These are phyloP conservation scores for Lepus townsendii DNA, from an alignment of 2,797 vertebrate genomes.

Conservation along the genomic window DNA sequence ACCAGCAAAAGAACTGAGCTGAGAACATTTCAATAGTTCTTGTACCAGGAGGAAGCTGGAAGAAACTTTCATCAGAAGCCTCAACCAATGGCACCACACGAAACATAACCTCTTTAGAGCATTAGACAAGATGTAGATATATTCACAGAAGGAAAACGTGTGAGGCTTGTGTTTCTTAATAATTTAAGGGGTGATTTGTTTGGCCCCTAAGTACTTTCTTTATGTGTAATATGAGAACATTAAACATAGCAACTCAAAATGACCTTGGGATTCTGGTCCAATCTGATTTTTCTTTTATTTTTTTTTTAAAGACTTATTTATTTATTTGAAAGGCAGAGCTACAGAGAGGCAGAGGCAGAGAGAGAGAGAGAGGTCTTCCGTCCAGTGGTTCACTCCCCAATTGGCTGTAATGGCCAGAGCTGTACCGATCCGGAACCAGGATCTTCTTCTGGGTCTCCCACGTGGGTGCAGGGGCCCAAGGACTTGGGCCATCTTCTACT, in stretches of 20 bases:
- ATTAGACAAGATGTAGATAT: not conserved
- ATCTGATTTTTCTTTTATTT: not conserved
- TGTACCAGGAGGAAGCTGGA: not conserved
- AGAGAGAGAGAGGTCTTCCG: too few relatives aligned
- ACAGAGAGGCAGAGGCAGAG: too few relatives aligned
- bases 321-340: too few relatives aligned
- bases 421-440: too few relatives aligned
- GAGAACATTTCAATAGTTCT: not conserved
- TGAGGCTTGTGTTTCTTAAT: not conserved
- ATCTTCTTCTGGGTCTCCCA: too few relatives aligned
- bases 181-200: not conserved
- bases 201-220: not conserved
- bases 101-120: accelerated
- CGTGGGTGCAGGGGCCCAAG: too few relatives aligned
- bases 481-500: too few relatives aligned
- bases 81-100: not conserved
- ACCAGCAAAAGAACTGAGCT: not conserved
- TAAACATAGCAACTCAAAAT: not conserved
- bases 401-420: too few relatives aligned
- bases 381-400: too few relatives aligned
- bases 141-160: not conserved
- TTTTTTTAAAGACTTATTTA: too few relatives aligned
- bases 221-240: not conserved
- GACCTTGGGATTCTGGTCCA: not conserved
- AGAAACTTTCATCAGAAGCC: not conserved